phyloP scores from a whole-genome alignment of 2,888 invertebrate genomes.

The Brenthis hecate region DNA sequence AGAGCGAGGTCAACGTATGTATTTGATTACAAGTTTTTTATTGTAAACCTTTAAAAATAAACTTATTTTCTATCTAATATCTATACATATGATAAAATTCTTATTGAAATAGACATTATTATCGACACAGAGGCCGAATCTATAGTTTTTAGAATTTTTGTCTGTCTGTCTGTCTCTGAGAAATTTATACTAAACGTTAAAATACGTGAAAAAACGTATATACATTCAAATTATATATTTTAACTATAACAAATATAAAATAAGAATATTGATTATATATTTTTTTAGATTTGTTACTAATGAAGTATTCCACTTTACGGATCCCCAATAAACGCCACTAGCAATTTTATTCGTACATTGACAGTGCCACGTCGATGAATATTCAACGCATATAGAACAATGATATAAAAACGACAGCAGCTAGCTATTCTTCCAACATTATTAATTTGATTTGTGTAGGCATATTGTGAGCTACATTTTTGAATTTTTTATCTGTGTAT shows the following conservation, averaged over 20 bases:
- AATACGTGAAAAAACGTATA: no score
- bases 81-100: no score
- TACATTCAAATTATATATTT: no score
- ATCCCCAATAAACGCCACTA: constrained; percentile 16
- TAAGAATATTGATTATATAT: background rate
- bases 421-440: constrained; percentile 20
- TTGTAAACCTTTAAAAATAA: background rate
- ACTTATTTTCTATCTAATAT: no score
- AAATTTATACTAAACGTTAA: no score
- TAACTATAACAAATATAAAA: background rate
- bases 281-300: constrained; percentile 10
- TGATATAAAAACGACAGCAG: constrained; percentile 24
- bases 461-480: constrained; percentile 19
- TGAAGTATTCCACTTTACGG: constrained; percentile 2
- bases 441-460: constrained; percentile 25
- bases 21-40: no score
- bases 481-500: background rate
- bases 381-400: constrained; percentile 41
- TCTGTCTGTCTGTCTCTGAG: no score
- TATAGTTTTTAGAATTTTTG: no score
- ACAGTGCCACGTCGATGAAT: constrained; percentile 44
- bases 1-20: no score
- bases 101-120: no score
- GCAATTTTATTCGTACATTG: constrained; percentile 24
- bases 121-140: no score